A percentile compares a stretch with the other conserved stretches of the same genome.
Evolutionary conservation across 2,797 vertebrate genomes (phyloP).

Genomic region (Prunella strophiata): DNA sequence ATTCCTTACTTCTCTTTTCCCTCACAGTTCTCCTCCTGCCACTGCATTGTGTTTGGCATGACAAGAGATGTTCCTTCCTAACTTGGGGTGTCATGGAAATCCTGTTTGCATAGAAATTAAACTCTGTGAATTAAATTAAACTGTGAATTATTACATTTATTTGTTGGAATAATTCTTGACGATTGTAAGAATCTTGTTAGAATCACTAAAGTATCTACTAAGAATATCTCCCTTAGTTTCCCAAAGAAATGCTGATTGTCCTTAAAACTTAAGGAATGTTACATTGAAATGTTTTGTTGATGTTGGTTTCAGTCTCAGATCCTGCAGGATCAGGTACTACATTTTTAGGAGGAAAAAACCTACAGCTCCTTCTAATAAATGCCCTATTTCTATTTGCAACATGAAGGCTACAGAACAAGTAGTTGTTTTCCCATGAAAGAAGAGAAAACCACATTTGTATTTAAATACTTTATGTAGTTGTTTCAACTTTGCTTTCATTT

Average conservation of each 20-base stretch:
- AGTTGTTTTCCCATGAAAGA: not conserved
- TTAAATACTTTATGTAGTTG: not conserved
- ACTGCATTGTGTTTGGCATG: not conserved
- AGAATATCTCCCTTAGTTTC: not conserved
- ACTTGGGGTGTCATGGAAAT: not conserved
- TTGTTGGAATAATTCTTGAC: not conserved
- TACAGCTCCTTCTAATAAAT: not conserved
- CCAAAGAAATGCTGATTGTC: not conserved
- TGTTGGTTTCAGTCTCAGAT: not conserved
- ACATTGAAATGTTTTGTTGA: not conserved
- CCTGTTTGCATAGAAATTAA: not conserved
- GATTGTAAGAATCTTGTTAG: not conserved
- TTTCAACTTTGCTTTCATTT: constrained; percentile 52
- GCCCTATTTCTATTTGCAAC: not conserved
- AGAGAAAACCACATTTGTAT: not conserved
- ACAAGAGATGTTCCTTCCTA: not conserved
- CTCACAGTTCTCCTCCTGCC: not conserved
- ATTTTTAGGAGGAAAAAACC: not conserved
- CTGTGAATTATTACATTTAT: not conserved
- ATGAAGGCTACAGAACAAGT: not conserved
- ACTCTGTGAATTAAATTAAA: not conserved
- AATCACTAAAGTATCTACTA: not conserved
- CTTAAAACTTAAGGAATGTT: not conserved
- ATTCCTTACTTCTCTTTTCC: not conserved
- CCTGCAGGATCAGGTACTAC: not conserved